phyloP scores from a whole-genome alignment of 2,797 vertebrate species.

The Peromyscus attwateri region DNA sequence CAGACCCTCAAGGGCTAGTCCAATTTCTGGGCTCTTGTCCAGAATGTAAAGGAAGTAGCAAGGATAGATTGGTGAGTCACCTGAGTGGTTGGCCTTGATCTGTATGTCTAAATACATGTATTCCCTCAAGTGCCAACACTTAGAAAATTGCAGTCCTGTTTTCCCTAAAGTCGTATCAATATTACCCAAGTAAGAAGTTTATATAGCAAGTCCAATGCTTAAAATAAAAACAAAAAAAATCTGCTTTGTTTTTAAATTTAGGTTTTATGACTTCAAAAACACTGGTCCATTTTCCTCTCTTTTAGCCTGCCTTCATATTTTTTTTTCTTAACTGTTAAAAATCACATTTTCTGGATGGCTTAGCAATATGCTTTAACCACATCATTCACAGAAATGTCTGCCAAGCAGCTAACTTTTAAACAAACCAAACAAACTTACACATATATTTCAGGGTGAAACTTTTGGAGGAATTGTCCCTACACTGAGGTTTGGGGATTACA shows the following conservation, averaged over 20 bases:
- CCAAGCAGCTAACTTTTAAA: slow-evolving; percentile 43
- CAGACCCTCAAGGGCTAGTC: neutral
- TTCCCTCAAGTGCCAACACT: neutral
- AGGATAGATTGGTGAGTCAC: neutral
- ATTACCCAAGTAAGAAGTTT: neutral
- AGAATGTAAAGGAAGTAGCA: neutral
- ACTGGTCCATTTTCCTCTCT: slow-evolving; percentile 12
- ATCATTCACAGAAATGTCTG: slow-evolving; percentile 60
- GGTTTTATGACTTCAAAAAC: slow-evolving; percentile 8
- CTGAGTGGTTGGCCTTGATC: neutral
- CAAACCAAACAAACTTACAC: slow-evolving; percentile 40
- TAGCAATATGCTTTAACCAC: slow-evolving; percentile 9
- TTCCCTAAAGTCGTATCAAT: neutral
- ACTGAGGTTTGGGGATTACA: neutral
- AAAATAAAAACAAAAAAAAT: neutral
- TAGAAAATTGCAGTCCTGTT: slow-evolving; percentile 29
- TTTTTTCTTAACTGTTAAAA: slow-evolving; percentile 63
- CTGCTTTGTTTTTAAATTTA: slow-evolving; percentile 52
- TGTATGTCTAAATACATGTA: neutral
- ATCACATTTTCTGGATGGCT: slow-evolving; percentile 51
- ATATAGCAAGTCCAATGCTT: slow-evolving; percentile 15
- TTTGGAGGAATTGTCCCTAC: slow-evolving; percentile 3
- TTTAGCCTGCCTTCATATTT: neutral
- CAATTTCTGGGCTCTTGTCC: neutral
- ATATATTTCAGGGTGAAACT: slow-evolving; percentile 35